A percentile compares a stretch with the other conserved stretches of the same genome.
Evolutionary conservation across 2,797 vertebrate species (phyloP).

Genomic region (Muscicapa striata): DNA sequence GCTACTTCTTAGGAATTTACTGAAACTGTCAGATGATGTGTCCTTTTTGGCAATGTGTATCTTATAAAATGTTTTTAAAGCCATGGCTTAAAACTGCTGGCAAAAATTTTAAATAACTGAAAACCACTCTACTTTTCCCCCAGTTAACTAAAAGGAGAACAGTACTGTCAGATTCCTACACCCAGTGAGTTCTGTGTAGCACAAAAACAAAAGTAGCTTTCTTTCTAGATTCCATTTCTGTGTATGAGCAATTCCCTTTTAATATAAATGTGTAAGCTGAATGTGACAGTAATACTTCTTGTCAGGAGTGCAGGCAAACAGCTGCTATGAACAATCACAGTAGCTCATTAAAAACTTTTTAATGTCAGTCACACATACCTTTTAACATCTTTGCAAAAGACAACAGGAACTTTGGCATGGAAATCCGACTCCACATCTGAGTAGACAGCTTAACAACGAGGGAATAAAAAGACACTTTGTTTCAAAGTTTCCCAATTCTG

Average conservation of each 20-base stretch:
- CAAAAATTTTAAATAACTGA: not conserved
- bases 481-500: not conserved
- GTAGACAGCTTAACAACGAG: slow-evolving; percentile 81
- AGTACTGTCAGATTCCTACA: not conserved
- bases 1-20: not conserved
- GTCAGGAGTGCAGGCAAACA: not conserved
- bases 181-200: not conserved
- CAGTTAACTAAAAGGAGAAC: not conserved
- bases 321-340: not conserved
- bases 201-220: not conserved
- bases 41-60: not conserved
- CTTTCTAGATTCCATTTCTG: not conserved
- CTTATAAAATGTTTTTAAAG: not conserved
- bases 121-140: not conserved
- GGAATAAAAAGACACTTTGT: not conserved
- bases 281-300: not conserved
- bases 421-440: slow-evolving; percentile 96
- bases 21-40: not conserved
- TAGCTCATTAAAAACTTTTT: not conserved
- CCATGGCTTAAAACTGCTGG: not conserved
- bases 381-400: slow-evolving; percentile 91
- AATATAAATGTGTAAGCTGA: not conserved
- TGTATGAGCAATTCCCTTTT: not conserved
- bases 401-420: slow-evolving; percentile 97
- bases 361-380: slow-evolving; percentile 78